Evolutionary conservation across 2,797 vertebrate species (phyloP).

Genomic region (Hapalemur alaotrensis): DNA sequence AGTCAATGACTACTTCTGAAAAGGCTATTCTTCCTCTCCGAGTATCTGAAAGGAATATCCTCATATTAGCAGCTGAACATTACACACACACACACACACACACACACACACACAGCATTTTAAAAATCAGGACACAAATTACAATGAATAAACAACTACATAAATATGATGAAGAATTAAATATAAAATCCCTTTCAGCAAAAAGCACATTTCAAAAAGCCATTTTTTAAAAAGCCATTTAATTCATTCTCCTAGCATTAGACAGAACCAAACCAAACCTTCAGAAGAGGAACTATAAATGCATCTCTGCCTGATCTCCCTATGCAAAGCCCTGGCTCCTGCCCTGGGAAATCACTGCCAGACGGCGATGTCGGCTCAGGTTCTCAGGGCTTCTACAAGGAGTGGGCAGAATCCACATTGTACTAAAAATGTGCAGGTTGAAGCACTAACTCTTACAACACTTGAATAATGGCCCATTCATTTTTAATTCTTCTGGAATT

Average conservation of each 20-base stretch:
- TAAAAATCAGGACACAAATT: neutral
- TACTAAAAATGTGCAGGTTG: neutral
- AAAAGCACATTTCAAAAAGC: slow-evolving; percentile 5
- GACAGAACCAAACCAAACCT: neutral
- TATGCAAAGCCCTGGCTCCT: neutral
- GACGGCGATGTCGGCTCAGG: neutral
- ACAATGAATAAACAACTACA: neutral
- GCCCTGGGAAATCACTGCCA: neutral
- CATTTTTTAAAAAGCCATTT: neutral
- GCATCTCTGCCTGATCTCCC: neutral
- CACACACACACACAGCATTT: neutral
- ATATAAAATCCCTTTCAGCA: neutral
- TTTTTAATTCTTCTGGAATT: slow-evolving; percentile 64
- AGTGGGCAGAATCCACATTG: neutral
- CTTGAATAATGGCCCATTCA: slow-evolving; percentile 60
- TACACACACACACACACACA: neutral
- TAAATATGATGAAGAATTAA: neutral
- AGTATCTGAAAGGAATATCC: neutral
- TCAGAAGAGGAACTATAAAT: neutral
- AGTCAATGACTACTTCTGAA: neutral
- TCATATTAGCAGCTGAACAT: neutral
- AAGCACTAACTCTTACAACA: neutral
- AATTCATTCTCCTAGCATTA: neutral
- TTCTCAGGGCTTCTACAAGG: neutral
- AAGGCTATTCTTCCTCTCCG: neutral